A percentile compares a stretch with the other conserved stretches of the same genome.
Evolutionary conservation across 1,140 invertebrate genomes (phyloP).

Genomic region (Andrena cerasifolii): DNA sequence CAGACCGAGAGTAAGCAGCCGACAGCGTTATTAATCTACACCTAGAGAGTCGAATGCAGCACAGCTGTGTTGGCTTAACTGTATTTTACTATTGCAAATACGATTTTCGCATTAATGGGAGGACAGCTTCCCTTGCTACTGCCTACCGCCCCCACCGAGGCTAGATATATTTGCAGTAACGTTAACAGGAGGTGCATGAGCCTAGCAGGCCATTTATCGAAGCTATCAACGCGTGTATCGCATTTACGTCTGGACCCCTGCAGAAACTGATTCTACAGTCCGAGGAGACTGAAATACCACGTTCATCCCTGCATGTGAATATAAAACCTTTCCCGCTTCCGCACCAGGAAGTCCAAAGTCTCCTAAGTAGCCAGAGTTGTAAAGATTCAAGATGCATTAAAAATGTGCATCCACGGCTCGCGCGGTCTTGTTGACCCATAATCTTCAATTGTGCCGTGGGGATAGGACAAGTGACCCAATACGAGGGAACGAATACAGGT

Average conservation of each 20-base stretch:
- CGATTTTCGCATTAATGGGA: constrained; percentile 36
- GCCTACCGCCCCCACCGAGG: too few relatives aligned
- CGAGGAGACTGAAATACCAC: too few relatives aligned
- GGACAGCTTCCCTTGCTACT: background rate
- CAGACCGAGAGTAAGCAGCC: constrained; percentile 43
- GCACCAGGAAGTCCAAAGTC: too few relatives aligned
- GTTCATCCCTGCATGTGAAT: too few relatives aligned
- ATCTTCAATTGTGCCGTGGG: constrained; percentile 10
- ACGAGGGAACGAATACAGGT: constrained; percentile 10
- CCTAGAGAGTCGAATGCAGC: constrained; percentile 16
- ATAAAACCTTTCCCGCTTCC: too few relatives aligned
- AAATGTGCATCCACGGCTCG: background rate
- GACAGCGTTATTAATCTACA: constrained; percentile 40
- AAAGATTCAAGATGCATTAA: background rate
- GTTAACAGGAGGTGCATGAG: background rate
- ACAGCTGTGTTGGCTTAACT: constrained; percentile 40
- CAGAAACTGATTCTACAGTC: too few relatives aligned
- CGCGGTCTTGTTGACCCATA: background rate
- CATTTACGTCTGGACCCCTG: background rate
- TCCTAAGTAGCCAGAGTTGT: too few relatives aligned
- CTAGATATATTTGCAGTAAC: background rate
- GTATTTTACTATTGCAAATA: constrained; percentile 59
- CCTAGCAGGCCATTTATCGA: background rate
- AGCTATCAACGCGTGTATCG: background rate
- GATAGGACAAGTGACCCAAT: constrained; percentile 10